Conservation (phyloP, 2,113 vertebrate species). For the Dryoscopus gambensis region DNA sequence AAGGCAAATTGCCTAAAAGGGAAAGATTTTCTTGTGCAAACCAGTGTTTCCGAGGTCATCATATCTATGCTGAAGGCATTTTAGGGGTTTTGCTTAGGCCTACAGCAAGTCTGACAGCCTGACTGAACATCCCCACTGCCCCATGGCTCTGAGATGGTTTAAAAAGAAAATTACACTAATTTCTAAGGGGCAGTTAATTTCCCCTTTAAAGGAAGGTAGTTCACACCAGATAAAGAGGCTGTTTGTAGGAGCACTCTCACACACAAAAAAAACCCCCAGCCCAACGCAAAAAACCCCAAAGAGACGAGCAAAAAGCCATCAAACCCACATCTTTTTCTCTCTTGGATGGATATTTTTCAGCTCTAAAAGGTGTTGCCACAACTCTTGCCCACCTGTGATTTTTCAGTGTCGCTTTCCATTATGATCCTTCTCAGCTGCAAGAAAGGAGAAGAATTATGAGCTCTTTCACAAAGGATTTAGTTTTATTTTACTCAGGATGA, state of each 20-base stretch:
- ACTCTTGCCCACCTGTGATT: not conserved
- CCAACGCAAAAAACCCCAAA: not conserved
- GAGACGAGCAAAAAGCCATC: not conserved
- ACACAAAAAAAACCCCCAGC: rapidly evolving
- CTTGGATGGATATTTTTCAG: not conserved
- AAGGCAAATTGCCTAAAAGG: not conserved
- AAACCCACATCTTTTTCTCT: not conserved
- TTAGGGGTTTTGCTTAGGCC: not conserved
- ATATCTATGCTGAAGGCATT: not conserved
- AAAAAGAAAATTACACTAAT: not conserved
- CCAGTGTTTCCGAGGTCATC: not conserved
- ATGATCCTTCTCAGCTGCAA: not conserved
- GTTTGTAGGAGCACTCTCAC: not conserved
- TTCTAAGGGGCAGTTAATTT: not conserved
- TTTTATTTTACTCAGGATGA: not conserved
- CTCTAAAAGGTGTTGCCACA: not conserved
- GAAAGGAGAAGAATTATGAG: not conserved
- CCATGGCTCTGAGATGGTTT: not conserved
- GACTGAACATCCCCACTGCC: not conserved
- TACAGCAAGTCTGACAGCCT: not conserved
- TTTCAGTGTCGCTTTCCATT: not conserved
- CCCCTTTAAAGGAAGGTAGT: not conserved
- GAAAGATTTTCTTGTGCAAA: not conserved
- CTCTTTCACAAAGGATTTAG: not conserved
- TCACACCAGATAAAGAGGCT: not conserved